These are phyloP conservation scores for Halcyon smyrnensis DNA, from an alignment of 2,797 vertebrate genomes.

Conservation along the genomic window DNA sequence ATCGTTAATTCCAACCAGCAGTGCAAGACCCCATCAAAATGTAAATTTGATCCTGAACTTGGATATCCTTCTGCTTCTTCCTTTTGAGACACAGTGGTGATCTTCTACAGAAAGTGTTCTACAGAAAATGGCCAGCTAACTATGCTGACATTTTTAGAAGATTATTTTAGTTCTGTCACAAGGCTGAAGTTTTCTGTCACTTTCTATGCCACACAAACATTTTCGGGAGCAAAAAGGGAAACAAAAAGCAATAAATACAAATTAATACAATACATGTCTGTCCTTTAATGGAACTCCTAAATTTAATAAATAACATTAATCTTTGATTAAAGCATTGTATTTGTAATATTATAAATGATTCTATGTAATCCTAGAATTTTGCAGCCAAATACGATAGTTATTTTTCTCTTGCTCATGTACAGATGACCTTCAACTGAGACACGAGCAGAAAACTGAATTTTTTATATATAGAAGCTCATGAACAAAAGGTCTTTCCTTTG, in stretches of 20 bases:
- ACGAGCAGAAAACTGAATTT: conserved; percentile 47
- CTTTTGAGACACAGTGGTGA: neutral
- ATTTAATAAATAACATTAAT: neutral
- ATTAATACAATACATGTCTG: neutral
- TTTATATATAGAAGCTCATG: conserved; percentile 22
- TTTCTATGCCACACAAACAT: neutral
- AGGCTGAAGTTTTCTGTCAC: neutral
- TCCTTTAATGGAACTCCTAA: neutral
- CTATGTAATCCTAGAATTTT: neutral
- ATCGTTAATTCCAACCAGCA: conserved; percentile 1
- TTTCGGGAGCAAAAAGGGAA: neutral
- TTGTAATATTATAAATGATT: neutral
- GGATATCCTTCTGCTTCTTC: conserved; percentile 17
- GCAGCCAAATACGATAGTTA: neutral
- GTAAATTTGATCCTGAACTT: conserved; percentile 30
- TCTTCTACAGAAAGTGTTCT: neutral
- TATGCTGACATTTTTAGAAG: neutral
- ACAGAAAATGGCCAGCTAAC: neutral
- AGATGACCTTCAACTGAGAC: conserved; percentile 55
- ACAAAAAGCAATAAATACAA: neutral
- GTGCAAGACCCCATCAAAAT: conserved; percentile 43
- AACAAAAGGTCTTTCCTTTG: conserved; percentile 51
- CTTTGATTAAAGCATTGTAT: neutral
- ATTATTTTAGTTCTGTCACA: neutral
- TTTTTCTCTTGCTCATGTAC: neutral